Evolutionary conservation across 2,797 vertebrate species (phyloP), one percentile per base, ranked within the genome.

Genomic region (Chrosomus eos): DNA sequence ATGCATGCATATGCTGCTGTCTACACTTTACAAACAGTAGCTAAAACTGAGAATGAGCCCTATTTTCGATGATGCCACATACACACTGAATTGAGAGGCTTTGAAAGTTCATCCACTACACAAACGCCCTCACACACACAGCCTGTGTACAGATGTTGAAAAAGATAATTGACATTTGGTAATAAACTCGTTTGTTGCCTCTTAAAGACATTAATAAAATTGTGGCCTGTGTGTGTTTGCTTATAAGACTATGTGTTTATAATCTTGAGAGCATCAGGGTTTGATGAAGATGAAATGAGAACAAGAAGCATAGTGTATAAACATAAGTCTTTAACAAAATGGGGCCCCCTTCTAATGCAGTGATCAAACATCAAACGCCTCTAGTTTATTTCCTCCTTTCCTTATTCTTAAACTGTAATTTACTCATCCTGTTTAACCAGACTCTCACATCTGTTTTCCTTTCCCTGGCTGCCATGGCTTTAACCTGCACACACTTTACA

Each of bases 111-210:
- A 82, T 82, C 40, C 36, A 31, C 48, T 21, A 43, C 36, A 45
- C 51, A 72, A 62, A 26, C 9, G 4, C 28, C 53, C n/a, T 68
- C 60, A 74, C 6, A 55, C 31, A 21, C 76, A 75, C 84, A 89
- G 92, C 90, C 91, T 88, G 92, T 86, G 84, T 90, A 90, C 93
- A 93, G 92, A 93, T 94, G 93, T 91, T 93, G 82, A 58, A 85
- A 88, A 90, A 91, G 91, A 90, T 90, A 90, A 92, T 92, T 90
- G 91, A 91, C 93, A 89, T 91, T 86, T 77, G 80, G 86, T 90
- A 84, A 91, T 95, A 92, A 94, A 93, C 74, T 45, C 3, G 87
- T 89, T 89, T 90, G 90, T 92, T 93, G 92, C 88, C 91, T 91
- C 88, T 89, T 94, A 92, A 94, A 91, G 89, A 82, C 64, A 90